phyloP scores from a whole-genome alignment of 2,797 vertebrate species.

The Gambusia yucatana region DNA sequence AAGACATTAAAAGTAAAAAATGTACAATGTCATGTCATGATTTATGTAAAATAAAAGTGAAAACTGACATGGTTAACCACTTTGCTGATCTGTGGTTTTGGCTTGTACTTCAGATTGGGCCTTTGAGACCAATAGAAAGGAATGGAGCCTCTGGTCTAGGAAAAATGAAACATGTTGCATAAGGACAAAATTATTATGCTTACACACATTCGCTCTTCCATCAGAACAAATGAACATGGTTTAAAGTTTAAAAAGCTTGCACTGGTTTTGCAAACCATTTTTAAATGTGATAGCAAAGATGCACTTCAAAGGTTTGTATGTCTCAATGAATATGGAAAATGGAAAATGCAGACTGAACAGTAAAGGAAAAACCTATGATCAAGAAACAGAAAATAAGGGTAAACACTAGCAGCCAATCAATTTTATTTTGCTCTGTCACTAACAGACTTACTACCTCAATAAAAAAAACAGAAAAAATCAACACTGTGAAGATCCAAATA shows the following conservation, averaged over 20 bases:
- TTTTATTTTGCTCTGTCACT: neutral
- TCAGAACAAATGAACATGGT: neutral
- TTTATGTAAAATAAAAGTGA: neutral
- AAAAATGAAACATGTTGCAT: constrained; percentile 2
- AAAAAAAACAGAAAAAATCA: neutral
- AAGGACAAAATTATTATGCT: neutral
- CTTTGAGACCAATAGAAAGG: constrained; percentile 98
- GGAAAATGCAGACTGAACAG: neutral
- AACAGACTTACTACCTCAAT: neutral
- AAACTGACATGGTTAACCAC: constrained; percentile 89
- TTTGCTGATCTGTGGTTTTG: constrained; percentile 95
- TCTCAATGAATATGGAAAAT: neutral
- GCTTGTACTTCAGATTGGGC: constrained; percentile 97
- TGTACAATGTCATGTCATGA: neutral
- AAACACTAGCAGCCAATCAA: neutral
- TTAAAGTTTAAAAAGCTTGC: neutral
- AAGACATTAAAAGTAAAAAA: neutral
- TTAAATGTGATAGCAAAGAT: neutral
- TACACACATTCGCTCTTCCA: neutral
- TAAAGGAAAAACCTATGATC: neutral
- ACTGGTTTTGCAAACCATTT: neutral
- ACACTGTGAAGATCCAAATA: neutral
- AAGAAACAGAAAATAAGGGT: neutral
- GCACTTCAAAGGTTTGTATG: neutral
- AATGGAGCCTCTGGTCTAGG: constrained; percentile 94